Percentiles rank a stretch among this genome's conserved stretches.
phyloP scores from a whole-genome alignment of 2,888 invertebrate genomes.

The Ecdyonurus torrentis region DNA sequence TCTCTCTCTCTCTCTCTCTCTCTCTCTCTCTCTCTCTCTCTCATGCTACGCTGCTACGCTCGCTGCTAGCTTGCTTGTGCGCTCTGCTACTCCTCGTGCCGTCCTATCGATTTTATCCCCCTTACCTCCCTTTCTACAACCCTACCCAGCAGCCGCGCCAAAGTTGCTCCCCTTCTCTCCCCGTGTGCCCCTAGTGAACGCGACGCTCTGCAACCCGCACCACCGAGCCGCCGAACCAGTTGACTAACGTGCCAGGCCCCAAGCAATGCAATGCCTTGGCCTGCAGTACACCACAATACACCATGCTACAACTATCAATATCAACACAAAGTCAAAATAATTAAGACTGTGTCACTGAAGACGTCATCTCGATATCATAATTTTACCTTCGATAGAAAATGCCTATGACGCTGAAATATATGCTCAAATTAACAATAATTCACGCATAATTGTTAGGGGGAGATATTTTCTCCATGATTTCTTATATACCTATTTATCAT shows the following conservation, averaged over 20 bases:
- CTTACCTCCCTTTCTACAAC: neutral
- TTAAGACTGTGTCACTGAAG: no score
- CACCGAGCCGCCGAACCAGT: neutral
- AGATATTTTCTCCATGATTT: no score
- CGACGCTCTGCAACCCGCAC: neutral
- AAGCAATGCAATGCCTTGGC: neutral
- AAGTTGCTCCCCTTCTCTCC: neutral
- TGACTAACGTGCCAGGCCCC: neutral
- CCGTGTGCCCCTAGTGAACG: neutral
- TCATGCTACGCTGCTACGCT: neutral
- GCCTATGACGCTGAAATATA: no score
- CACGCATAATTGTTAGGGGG: neutral
- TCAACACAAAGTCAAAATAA: no score
- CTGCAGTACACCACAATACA: no score
- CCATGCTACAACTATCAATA: no score
- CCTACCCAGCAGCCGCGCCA: neutral
- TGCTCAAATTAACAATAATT: neutral
- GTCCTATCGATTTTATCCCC: neutral
- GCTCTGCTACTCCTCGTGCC: neutral
- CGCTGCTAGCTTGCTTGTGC: neutral
- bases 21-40: conserved; percentile 8
- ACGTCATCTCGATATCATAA: neutral
- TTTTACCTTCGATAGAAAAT: no score
- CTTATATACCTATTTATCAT: neutral
- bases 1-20: conserved; percentile 7